Evolutionary conservation across 2,797 vertebrate genomes (phyloP), one percentile per base, ranked within the genome.

Genomic region (Lophotriccus pileatus): DNA sequence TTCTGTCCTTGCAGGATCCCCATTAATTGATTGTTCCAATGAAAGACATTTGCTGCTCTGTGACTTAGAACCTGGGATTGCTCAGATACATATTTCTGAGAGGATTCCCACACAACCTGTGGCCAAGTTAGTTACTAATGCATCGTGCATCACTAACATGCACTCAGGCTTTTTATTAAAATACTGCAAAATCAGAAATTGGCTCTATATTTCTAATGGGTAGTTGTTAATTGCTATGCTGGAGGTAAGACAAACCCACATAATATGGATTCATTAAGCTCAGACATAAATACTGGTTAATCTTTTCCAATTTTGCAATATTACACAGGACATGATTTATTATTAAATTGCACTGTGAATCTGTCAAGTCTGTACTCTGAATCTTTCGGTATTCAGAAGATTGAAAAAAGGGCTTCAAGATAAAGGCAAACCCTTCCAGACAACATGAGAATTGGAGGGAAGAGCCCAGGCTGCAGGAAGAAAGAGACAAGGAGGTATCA

Each of bases 221-320:
- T 23, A 32, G 24, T 62, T 93, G 44, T 87, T 79, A 96, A 85
- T 88, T 92, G 77, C 67, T 94, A 32, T 77, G 47, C 73, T 92
- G 68, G 56, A 94, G 64, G 58, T 37, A 81, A 82, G 47, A 63
- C 6, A 46, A 91, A 87, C 28, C 18, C 37, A 63, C 41, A 44
- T 24, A 66, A 41, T 21, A 84, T 19, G 84, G 28, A 78, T 59
- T 86, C 21, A 28, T 62, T 52, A 56, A 78, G 17, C 27, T 70
- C 47, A 91, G 63, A 79, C 34, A 73, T 66, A 84, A 72, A 50
- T 87, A 68, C 50, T 62, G 17, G 56, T 59, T 50, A 64, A 32
- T 1, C 1, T 85, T 93, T 58, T 50, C 14, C 14, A 46, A 43
- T 86, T 90, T 90, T 87, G 15, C 25, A 78, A 18, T 66, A 78